phyloP scores from a whole-genome alignment of 1,140 invertebrate genomes.

The Habropoda laboriosa region DNA sequence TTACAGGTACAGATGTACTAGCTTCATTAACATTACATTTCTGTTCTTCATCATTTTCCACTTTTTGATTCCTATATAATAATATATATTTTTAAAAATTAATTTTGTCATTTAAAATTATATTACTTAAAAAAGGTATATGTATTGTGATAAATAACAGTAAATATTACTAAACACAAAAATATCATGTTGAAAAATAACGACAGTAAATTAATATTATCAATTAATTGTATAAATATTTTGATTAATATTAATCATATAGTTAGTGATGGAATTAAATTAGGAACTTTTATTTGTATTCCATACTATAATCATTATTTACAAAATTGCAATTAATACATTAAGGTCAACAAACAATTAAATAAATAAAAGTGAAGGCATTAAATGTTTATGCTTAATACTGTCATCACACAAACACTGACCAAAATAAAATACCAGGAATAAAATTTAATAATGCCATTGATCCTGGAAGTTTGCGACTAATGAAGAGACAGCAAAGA shows the following conservation, averaged over 20 bases:
- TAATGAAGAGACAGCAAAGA: constrained; percentile 63
- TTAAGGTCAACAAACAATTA: background rate
- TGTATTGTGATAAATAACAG: background rate
- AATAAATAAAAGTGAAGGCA: background rate
- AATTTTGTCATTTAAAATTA: background rate
- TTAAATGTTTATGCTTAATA: background rate
- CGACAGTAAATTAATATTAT: background rate
- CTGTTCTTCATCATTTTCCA: constrained; percentile 70
- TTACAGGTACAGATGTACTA: constrained; percentile 66
- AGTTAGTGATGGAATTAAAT: background rate
- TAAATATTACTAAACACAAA: background rate
- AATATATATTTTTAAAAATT: constrained; percentile 6
- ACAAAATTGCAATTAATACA: background rate
- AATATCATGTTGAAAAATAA: background rate
- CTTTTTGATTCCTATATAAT: constrained; percentile 70
- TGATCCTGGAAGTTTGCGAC: constrained; percentile 50
- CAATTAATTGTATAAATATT: background rate
- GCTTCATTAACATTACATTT: constrained; percentile 65
- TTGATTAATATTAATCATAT: constrained; percentile 1
- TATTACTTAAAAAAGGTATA: background rate
- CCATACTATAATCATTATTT: background rate
- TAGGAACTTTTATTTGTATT: background rate
- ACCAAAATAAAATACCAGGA: constrained; percentile 62
- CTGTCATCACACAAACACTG: constrained; percentile 47
- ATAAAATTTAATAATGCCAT: constrained; percentile 62